Evolutionary conservation across 2,113 vertebrate species (phyloP), one percentile per base, ranked within the genome.

Genomic region (Macquaria australasica): DNA sequence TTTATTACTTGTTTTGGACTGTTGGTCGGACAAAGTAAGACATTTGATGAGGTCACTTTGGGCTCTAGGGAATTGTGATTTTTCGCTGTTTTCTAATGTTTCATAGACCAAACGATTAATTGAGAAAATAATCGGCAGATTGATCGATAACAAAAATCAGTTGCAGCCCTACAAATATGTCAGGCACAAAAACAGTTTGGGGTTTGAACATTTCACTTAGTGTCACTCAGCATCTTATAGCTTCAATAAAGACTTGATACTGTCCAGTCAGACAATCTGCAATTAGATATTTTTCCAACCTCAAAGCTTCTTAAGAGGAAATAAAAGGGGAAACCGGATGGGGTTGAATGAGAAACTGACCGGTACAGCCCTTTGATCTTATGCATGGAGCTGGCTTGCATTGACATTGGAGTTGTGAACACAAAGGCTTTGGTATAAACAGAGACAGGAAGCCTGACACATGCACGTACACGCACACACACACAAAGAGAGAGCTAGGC

Each of bases 401-500:
- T 37, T 79, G 56, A 80, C 67, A 81, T 34, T 81, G 72, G 31
- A 85, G 78, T 72, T 80, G 31, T 80, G 45, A 79, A 79, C 75
- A 86, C 66, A 87, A 84, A 92, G 43, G 50, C 51, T 74, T 69
- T 60, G 34, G 39, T 28, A 39, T 43, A 80, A 69, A 81, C 59
- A 81, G 66, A 82, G 51, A 83, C 58, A 86, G 69, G 20, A 16
- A 23, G 70, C 12, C 28, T 55, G 43, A 77, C 62, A 72, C 41
- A 67, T 79, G 76, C 59, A 67, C 25, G 63, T 62, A 69, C 23
- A 76, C 64, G 73, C 51, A 78, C 83, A 86, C 77, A 86, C 73
- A 51, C 6, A 82, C 15, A 87, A 1, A 64, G 37, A 82, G n/a
- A 88, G 86, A 87, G 70, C 69, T 62, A 81, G 64, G 79, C 84